A percentile compares a stretch with the other conserved stretches of the same genome.
phyloP scores from a whole-genome alignment of 1,140 invertebrate genomes.

The Platyscapa corneri region DNA sequence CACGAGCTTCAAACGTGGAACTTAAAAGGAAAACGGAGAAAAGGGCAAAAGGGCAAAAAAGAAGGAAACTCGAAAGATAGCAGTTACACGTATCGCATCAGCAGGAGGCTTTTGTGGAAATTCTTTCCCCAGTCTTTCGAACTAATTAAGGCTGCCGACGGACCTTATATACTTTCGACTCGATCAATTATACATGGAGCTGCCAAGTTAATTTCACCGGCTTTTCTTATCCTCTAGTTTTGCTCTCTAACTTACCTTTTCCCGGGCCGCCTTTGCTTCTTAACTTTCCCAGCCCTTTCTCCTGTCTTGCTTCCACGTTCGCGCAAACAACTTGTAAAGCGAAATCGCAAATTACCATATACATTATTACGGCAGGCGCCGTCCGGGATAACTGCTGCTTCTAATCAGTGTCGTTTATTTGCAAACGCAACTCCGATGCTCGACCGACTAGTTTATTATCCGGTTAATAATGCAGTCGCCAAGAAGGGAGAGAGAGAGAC shows the following conservation, averaged over 20 bases:
- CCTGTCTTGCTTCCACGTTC: neutral
- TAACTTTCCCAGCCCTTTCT: neutral
- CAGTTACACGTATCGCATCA: neutral
- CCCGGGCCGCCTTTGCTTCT: neutral
- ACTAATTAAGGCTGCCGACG: constrained; percentile 48
- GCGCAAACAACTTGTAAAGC: neutral
- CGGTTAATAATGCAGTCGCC: too few species aligned
- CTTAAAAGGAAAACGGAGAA: neutral
- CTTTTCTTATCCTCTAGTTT: constrained; percentile 3
- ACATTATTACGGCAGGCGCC: neutral
- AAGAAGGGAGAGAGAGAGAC: too few species aligned
- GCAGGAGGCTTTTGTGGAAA: neutral
- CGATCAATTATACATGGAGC: constrained; percentile 54
- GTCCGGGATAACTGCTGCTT: neutral
- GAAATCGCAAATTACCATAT: neutral
- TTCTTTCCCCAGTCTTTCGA: constrained; percentile 11
- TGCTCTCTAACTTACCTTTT: neutral
- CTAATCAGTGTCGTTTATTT: neutral
- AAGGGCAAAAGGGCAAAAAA: neutral
- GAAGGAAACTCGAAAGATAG: constrained; percentile 1
- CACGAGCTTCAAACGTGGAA: neutral
- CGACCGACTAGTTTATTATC: too few species aligned
- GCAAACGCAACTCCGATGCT: too few species aligned
- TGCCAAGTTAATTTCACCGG: constrained; percentile 52
- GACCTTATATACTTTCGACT: neutral